phyloP scores from a whole-genome alignment of 2,888 invertebrate genomes.

The Tineola bisselliella region DNA sequence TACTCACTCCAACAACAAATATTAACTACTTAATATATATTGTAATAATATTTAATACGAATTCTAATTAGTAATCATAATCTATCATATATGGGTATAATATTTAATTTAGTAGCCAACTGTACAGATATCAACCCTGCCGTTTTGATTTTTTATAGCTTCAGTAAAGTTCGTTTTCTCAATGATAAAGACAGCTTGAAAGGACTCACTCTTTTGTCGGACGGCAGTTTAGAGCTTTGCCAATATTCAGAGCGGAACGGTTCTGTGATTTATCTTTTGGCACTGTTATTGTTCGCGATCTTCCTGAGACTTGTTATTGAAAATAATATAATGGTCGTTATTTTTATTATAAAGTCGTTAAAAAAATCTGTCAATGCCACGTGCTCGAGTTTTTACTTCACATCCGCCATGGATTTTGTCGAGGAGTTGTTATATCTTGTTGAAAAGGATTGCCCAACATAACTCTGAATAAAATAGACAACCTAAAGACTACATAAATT shows the following conservation, averaged over 20 bases:
- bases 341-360: constrained; percentile 2
- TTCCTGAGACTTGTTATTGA: background rate
- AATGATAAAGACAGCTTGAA: constrained; percentile 26
- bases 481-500: no score
- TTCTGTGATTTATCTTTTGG: constrained; percentile 23
- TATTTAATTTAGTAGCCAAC: background rate
- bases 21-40: no score
- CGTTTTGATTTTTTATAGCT: constrained; percentile 24
- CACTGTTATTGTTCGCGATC: constrained; percentile 11
- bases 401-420: no score
- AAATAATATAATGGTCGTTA: background rate
- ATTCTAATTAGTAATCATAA: no score
- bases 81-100: no score
- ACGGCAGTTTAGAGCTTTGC: constrained; percentile 18
- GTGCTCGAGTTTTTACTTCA: no score
- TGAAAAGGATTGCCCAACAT: no score
- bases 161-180: constrained; percentile 26
- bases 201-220: constrained; percentile 24
- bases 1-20: no score
- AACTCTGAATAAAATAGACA: no score
- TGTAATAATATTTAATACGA: no score
- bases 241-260: constrained; percentile 26
- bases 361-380: background rate
- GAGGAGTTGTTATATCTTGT: no score
- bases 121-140: background rate